Percentiles rank a stretch among this genome's conserved stretches.
Conservation (phyloP, 2,888 invertebrate genomes). For the Pilophorus perplexus region DNA sequence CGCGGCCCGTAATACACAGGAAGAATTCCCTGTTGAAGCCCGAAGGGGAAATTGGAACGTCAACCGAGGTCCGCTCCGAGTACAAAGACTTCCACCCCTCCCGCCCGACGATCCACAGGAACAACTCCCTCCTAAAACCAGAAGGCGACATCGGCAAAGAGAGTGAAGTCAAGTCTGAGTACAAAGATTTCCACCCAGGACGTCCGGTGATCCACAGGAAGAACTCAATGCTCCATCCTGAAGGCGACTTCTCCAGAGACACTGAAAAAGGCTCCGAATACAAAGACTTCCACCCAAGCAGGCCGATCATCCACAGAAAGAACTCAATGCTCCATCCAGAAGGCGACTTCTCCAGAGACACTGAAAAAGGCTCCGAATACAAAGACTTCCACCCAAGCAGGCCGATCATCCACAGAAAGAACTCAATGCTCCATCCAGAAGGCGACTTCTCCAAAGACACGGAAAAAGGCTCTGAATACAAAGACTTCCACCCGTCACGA, state of each 20-base stretch:
- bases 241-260: slow-evolving; percentile 36
- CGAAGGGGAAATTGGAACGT: slow-evolving; percentile 43
- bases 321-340: slow-evolving; percentile 44
- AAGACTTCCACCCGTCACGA: slow-evolving; percentile 45
- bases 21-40: slow-evolving; percentile 41
- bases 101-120: slow-evolving; percentile 43
- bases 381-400: slow-evolving; percentile 46
- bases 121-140: slow-evolving; percentile 43
- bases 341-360: slow-evolving; percentile 43
- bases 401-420: slow-evolving; percentile 42
- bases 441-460: slow-evolving; percentile 45
- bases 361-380: slow-evolving; percentile 42
- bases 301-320: slow-evolving; percentile 41
- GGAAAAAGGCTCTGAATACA: slow-evolving; percentile 42
- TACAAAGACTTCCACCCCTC: slow-evolving; percentile 42
- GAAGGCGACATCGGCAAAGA: slow-evolving; percentile 43
- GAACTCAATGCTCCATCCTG: slow-evolving; percentile 42
- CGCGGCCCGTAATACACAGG: slow-evolving; percentile 42
- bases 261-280: slow-evolving; percentile 36
- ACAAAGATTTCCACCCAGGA: slow-evolving; percentile 45
- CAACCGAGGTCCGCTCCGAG: slow-evolving; percentile 42
- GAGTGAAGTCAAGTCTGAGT: slow-evolving; percentile 41
- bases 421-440: slow-evolving; percentile 43
- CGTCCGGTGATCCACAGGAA: slow-evolving; percentile 41
- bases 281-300: slow-evolving; percentile 44